Conservation (phyloP, 2,797 vertebrate genomes). For the Enteromius afrohamiltoni region DNA sequence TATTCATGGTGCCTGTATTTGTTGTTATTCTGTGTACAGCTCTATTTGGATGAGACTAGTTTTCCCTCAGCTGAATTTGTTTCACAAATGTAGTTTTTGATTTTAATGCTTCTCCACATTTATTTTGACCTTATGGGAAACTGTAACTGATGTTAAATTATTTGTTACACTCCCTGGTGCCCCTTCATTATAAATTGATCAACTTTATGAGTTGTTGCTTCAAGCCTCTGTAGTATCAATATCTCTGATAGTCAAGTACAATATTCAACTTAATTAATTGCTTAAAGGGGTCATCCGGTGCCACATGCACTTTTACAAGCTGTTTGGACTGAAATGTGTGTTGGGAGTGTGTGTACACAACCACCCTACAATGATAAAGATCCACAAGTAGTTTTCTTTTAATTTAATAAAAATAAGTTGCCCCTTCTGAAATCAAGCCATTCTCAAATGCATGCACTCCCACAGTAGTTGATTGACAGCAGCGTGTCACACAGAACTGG, state of each 20-base stretch:
- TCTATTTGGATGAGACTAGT: background rate
- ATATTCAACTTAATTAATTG: background rate
- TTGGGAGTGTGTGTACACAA: too few relatives aligned
- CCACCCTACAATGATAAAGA: too few relatives aligned
- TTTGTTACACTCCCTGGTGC: background rate
- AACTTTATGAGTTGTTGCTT: background rate
- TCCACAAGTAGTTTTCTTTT: too few relatives aligned
- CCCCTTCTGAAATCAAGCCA: too few relatives aligned
- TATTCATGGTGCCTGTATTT: background rate
- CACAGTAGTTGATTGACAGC: too few relatives aligned
- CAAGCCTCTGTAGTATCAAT: background rate
- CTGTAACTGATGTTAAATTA: background rate
- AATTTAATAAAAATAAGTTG: too few relatives aligned
- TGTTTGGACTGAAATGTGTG: too few relatives aligned
- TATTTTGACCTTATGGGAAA: background rate
- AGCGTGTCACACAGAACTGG: too few relatives aligned
- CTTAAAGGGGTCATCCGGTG: background rate
- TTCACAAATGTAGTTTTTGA: background rate
- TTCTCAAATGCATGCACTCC: too few relatives aligned
- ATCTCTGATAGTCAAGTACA: background rate
- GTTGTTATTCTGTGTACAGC: background rate
- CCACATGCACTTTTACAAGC: too few relatives aligned
- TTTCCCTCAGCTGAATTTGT: conserved; percentile 14
- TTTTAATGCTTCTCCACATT: background rate
- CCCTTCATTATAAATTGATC: background rate